Base-by-base conservation (phyloP, 2,888 invertebrate genomes). In the Epiblema foenella region DNA sequence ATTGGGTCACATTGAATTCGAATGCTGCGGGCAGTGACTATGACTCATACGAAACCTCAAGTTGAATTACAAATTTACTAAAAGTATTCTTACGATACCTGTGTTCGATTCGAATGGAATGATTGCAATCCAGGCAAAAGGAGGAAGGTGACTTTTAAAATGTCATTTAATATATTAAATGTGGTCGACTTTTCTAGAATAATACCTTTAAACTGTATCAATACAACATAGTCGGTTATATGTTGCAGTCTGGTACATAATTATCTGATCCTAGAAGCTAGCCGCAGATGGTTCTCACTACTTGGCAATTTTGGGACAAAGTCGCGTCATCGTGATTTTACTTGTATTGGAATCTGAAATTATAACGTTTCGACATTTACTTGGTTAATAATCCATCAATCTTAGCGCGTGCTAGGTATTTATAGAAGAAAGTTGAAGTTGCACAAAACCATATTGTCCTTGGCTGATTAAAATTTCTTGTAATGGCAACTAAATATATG, bases 11-110 rank as follows among this genome's bases (percentile, higher is more conserved):
- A 18, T 18, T 46, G 18, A 52, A 12, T 15, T 59, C 24, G 39
- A 60, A 29, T n/a, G 17, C 18, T 29, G 62, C 62, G n/a, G 54
- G 15, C 15, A 52, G 20, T 10, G 12, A 24, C 17, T 42, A 29
- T 68, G 68, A 52, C 52, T 59, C 59, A 42, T 46, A 20, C 17
- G 11, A 17, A 51, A 2, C 51, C 37, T 52, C 37, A 20, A n/a
- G 54, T 20, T 7, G 18, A 64, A 64, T 64, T 20, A 9, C 63
- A 51, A 33, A 62, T 62, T 63, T 37, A 52, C 33, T 51, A 24
- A 15, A 56, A 10, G 12, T 24, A 17, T 64, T 65, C 42, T 15
- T 17, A 42, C 9, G 29, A 24, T n/a, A 56, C 12, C 42, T n/a
- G 59, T 42, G 42, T 12, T 42, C 9, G 33, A 46, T 46, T 46